phyloP scores from a whole-genome alignment of 2,797 vertebrate genomes.

The Leptodon cayanensis region DNA sequence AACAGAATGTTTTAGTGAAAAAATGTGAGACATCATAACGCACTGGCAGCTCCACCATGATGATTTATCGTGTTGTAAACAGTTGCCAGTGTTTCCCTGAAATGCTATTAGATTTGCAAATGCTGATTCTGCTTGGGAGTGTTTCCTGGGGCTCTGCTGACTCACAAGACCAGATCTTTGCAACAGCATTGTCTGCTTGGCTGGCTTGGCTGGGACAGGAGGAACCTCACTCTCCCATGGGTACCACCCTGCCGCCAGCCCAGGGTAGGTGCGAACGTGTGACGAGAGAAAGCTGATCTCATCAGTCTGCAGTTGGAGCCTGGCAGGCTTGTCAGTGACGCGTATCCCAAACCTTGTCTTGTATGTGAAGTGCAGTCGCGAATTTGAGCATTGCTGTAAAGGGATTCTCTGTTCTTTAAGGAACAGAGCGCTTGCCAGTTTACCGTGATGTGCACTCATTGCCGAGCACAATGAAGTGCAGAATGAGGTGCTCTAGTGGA shows the following conservation, averaged over 20 bases:
- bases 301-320: accelerated
- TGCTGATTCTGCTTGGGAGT: background rate
- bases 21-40: background rate
- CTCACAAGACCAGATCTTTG: background rate
- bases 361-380: accelerated
- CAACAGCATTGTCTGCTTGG: background rate
- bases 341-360: background rate
- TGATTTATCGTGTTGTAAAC: background rate
- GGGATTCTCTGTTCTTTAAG: background rate
- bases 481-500: background rate
- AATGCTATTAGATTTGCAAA: background rate
- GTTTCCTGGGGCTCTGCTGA: background rate
- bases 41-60: background rate
- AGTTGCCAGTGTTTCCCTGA: background rate
- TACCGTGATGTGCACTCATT: background rate
- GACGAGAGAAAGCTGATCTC: accelerated
- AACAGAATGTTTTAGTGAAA: background rate
- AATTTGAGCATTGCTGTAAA: accelerated
- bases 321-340: no score
- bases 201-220: background rate
- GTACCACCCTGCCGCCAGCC: background rate
- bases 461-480: background rate
- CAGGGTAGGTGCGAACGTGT: accelerated
- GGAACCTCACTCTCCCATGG: background rate
- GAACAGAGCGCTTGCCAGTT: background rate